A percentile compares a stretch with the other conserved stretches of the same genome.
Evolutionary conservation across 2,113 vertebrate species (phyloP).

Genomic region (Macrotis lagotis): DNA sequence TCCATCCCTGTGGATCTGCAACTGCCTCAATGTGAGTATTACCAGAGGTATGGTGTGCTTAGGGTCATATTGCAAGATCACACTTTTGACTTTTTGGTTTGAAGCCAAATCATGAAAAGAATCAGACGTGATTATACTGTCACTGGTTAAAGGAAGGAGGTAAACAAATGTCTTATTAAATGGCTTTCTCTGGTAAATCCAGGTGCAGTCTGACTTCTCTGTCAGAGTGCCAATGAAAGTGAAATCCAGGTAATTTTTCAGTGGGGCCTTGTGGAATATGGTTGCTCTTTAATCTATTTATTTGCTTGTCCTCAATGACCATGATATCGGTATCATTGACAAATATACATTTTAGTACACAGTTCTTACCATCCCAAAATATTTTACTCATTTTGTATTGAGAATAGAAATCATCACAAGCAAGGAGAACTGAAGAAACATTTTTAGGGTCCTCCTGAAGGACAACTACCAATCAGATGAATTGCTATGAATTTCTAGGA

Average conservation of each 20-base stretch:
- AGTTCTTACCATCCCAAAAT: neutral
- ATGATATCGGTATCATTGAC: neutral
- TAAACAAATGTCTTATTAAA: constrained; percentile 68
- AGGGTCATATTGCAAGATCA: neutral
- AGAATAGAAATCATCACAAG: neutral
- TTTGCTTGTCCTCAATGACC: neutral
- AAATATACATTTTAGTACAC: accelerated
- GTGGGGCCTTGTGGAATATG: neutral
- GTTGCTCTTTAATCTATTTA: neutral
- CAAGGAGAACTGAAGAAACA: neutral
- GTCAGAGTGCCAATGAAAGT: neutral
- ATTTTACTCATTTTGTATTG: neutral
- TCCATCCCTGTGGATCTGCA: neutral
- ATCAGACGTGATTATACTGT: constrained; percentile 61
- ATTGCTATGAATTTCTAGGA: neutral
- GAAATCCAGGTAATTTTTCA: constrained; percentile 48
- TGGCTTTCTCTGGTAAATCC: constrained; percentile 26
- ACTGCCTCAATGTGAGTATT: neutral
- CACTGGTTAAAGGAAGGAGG: constrained; percentile 53
- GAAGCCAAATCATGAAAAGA: constrained; percentile 58
- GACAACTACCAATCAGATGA: neutral
- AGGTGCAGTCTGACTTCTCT: constrained; percentile 37
- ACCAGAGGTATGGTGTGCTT: neutral
- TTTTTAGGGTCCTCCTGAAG: neutral
- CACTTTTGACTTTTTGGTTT: constrained; percentile 55